Conservation (phyloP, 2,113 vertebrate species). For the Sula dactylatra region DNA sequence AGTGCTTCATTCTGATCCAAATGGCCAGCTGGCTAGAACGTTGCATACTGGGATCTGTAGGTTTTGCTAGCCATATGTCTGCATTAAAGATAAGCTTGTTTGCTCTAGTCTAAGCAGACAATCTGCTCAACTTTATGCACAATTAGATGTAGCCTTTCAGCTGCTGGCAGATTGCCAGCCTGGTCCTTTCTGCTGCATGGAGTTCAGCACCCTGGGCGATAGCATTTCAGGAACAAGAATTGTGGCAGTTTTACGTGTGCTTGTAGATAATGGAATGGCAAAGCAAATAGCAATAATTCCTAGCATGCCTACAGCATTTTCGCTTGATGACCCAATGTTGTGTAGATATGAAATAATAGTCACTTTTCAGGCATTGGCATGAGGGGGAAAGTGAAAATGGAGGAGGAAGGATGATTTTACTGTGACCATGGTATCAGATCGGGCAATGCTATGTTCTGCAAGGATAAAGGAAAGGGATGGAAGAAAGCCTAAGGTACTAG, state of each 20-base stretch:
- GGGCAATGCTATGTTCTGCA: neutral
- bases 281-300: constrained; percentile 16
- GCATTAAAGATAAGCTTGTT: constrained; percentile 63
- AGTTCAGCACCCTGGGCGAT: neutral
- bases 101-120: constrained; percentile 49
- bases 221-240: neutral
- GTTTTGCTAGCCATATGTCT: constrained; percentile 61
- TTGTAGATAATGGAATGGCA: neutral
- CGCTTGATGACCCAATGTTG: neutral
- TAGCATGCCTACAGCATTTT: neutral
- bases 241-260: neutral
- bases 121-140: constrained; percentile 61
- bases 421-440: neutral
- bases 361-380: neutral
- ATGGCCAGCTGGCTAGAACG: constrained; percentile 24
- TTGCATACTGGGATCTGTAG: constrained; percentile 58
- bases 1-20: constrained; percentile 27
- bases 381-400: neutral
- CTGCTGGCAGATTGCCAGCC: neutral
- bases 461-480: neutral
- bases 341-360: neutral
- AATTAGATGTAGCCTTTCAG: constrained; percentile 52
- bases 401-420: neutral
- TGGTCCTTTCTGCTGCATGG: neutral
- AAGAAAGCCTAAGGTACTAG: neutral